Conservation (phyloP, 2,797 vertebrate species). For the Argyrosomus regius region DNA sequence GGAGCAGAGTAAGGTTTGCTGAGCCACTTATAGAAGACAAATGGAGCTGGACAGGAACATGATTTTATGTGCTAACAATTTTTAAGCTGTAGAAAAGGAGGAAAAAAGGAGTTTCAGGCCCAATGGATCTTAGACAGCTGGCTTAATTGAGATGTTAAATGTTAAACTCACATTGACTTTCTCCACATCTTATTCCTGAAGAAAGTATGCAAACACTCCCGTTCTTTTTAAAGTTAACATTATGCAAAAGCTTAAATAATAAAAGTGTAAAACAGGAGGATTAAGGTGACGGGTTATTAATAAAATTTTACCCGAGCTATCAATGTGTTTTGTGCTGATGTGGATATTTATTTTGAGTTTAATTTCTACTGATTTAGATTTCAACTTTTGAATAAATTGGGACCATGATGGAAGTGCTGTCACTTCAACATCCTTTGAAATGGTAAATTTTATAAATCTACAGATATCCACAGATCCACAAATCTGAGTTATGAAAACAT, state of each 20-base stretch:
- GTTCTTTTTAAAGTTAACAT: conserved; percentile 15
- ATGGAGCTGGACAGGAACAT: conserved; percentile 73
- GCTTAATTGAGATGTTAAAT: conserved; percentile 62
- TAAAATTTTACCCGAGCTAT: not conserved
- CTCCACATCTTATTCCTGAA: conserved; percentile 12
- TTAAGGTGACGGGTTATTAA: not conserved
- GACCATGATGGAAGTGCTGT: not conserved
- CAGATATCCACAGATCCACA: too few species aligned
- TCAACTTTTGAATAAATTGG: not conserved
- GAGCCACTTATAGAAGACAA: conserved; percentile 73
- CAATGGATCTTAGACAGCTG: conserved; percentile 28
- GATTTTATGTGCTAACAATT: conserved; percentile 69
- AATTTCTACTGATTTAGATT: not conserved
- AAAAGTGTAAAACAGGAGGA: not conserved
- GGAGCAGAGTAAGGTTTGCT: conserved; percentile 66
- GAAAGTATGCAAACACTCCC: not conserved
- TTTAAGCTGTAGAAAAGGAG: conserved; percentile 42
- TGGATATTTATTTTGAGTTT: not conserved
- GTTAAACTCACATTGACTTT: conserved; percentile 41
- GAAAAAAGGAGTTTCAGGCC: conserved; percentile 35
- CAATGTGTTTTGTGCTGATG: not conserved
- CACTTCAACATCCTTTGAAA: not conserved
- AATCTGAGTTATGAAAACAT: too few species aligned
- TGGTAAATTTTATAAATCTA: not conserved
- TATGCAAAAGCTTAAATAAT: not conserved